Evolutionary conservation across 2,888 invertebrate genomes (phyloP).

Genomic region (Lasioglossum zephyrum): DNA sequence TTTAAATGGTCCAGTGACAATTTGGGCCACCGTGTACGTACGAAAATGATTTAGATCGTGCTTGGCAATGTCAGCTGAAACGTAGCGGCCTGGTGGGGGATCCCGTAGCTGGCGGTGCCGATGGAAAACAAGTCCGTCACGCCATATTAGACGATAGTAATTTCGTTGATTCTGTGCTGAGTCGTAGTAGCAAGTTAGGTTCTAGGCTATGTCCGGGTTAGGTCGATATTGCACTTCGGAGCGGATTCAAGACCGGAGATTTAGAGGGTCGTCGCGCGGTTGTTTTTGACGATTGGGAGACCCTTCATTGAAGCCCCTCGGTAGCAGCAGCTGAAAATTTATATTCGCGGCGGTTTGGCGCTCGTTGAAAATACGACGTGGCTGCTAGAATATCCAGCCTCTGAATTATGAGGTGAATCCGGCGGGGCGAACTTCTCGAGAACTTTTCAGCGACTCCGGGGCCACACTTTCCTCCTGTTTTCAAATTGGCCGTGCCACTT

Average conservation of each 20-base stretch:
- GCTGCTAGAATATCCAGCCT: conserved; percentile 58
- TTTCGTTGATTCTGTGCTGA: background rate
- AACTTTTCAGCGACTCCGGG: conserved; percentile 56
- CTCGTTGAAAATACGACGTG: conserved; percentile 57
- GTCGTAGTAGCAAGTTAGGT: background rate
- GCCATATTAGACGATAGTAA: background rate
- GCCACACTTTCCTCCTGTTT: conserved; percentile 68
- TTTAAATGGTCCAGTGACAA: too few species aligned
- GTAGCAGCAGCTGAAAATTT: conserved; percentile 36
- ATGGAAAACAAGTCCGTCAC: background rate
- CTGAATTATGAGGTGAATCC: conserved; percentile 70
- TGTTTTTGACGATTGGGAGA: conserved; percentile 26
- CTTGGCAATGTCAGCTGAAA: background rate
- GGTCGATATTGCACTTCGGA: background rate
- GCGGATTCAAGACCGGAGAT: background rate
- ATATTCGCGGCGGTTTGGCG: conserved; percentile 45
- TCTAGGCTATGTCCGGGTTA: background rate
- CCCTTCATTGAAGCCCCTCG: conserved; percentile 25
- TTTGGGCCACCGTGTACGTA: too few species aligned
- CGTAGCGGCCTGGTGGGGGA: too few species aligned
- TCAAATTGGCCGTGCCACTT: conserved; percentile 70
- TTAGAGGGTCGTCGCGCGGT: conserved; percentile 12
- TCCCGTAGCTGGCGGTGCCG: background rate
- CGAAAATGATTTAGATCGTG: background rate
- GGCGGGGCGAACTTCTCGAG: conserved; percentile 59